phyloP scores from a whole-genome alignment of 1,140 invertebrate species.

The Orius laevigatus region DNA sequence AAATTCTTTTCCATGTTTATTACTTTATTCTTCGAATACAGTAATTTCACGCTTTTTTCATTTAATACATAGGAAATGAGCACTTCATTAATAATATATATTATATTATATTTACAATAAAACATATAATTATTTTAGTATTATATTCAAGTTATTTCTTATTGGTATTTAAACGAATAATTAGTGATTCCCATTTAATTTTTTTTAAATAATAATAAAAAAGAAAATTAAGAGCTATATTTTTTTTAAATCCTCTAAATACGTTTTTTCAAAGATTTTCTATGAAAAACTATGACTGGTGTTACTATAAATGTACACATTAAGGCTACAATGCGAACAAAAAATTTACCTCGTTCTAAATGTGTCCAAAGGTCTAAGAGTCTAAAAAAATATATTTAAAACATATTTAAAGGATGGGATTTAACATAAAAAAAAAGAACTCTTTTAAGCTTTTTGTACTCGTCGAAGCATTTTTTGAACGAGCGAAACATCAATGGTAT shows the following conservation, averaged over 20 bases:
- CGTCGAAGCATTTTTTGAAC: not conserved
- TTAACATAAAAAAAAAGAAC: not conserved
- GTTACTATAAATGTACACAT: no score
- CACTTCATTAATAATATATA: slow-evolving; percentile 2
- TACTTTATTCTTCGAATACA: slow-evolving; percentile 4
- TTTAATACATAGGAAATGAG: slow-evolving; percentile 7
- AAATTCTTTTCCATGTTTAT: not conserved
- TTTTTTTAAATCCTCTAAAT: no score
- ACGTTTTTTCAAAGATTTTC: no score
- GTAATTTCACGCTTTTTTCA: not conserved
- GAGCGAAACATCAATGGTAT: not conserved
- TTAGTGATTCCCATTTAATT: not conserved
- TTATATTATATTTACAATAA: slow-evolving; percentile 6
- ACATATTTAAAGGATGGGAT: no score
- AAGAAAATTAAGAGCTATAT: no score
- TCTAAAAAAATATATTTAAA: no score
- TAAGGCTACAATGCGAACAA: no score
- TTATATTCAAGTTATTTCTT: not conserved
- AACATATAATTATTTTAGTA: slow-evolving; percentile 1
- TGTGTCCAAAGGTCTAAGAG: no score
- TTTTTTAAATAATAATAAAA: not conserved
- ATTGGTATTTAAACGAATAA: no score
- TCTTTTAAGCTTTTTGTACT: not conserved
- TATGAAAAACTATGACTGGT: no score
- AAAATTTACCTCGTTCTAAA: no score